Evolutionary conservation across 2,113 vertebrate genomes (phyloP).

Genomic region (Nothobranchius furzeri): DNA sequence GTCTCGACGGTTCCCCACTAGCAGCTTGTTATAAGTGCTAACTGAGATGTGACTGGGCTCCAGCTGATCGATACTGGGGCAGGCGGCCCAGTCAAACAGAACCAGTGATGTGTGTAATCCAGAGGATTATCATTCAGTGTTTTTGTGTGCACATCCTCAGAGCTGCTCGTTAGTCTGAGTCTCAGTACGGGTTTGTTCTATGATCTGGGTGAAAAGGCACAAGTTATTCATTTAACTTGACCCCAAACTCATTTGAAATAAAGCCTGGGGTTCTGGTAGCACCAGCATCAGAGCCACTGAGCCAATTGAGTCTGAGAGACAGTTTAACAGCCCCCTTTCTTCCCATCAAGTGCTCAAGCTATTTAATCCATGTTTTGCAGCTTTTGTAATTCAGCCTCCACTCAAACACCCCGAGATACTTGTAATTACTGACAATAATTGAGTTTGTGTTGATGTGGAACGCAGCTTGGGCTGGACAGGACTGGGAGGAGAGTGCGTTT

Average conservation of each 20-base stretch:
- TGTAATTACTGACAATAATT: conserved; percentile 78
- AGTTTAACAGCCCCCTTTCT: conserved; percentile 85
- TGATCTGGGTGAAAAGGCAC: neutral
- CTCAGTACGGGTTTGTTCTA: neutral
- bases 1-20: too few species aligned
- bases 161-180: conserved; percentile 5
- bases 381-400: conserved; percentile 75
- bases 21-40: too few species aligned
- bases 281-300: conserved; percentile 67
- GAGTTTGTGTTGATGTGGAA: conserved; percentile 68
- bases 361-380: conserved; percentile 83
- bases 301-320: conserved; percentile 82
- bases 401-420: conserved; percentile 76
- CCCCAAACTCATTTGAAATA: conserved; percentile 73
- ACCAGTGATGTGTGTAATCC: neutral
- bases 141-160: neutral
- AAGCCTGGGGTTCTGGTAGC: conserved; percentile 75
- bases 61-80: neutral
- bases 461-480: conserved; percentile 49
- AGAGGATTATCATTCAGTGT: neutral
- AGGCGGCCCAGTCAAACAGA: neutral
- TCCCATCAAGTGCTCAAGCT: conserved; percentile 80
- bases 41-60: too few species aligned
- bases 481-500: conserved; percentile 54
- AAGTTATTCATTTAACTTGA: conserved; percentile 34